Percentiles rank a stretch among this genome's conserved stretches.
These are phyloP conservation scores for Guaruba guarouba DNA, from an alignment of 2,113 vertebrate species.

Conservation along the genomic window DNA sequence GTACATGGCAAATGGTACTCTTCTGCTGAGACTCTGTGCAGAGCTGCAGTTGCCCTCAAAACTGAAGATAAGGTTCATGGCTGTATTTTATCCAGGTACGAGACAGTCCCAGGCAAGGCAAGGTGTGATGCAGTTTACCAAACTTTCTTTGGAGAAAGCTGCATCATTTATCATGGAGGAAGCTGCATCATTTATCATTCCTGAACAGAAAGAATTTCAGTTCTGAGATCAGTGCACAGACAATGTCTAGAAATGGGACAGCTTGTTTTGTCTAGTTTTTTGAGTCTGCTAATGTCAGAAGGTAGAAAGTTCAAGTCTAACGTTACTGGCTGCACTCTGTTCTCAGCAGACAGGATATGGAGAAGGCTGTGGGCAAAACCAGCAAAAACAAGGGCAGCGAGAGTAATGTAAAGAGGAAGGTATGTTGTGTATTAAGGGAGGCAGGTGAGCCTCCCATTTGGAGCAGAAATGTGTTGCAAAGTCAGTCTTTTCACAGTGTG, in stretches of 20 bases:
- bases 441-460: background rate
- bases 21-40: background rate
- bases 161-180: background rate
- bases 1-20: background rate
- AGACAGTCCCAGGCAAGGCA: background rate
- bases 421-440: background rate
- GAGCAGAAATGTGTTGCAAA: background rate
- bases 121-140: background rate
- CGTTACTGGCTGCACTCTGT: background rate
- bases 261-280: slow-evolving; percentile 50
- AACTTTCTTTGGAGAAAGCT: background rate
- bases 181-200: background rate
- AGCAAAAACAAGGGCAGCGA: background rate
- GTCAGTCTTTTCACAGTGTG: background rate
- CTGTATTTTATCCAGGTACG: background rate
- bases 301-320: slow-evolving; percentile 17
- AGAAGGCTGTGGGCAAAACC: background rate
- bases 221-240: background rate
- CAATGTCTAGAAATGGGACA: background rate
- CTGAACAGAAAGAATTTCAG: background rate
- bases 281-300: background rate
- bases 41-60: background rate
- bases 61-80: background rate
- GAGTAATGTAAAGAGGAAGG: background rate
- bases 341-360: background rate